These are phyloP conservation scores for Philaethria dido DNA, from an alignment of 2,888 invertebrate genomes.

Conservation along the genomic window DNA sequence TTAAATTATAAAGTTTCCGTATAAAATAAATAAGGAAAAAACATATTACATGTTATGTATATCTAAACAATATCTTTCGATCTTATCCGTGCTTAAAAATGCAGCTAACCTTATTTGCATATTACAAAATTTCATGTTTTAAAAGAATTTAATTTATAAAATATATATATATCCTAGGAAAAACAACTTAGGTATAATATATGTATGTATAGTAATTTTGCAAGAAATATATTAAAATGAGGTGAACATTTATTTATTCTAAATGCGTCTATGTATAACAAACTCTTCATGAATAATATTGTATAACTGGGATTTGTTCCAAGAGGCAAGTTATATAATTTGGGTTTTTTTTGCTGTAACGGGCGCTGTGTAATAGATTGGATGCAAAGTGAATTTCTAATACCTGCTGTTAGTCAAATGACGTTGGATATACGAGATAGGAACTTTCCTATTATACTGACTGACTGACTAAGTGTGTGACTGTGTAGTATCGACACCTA, in stretches of 20 bases:
- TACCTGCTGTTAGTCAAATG: constrained; percentile 15
- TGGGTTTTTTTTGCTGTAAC: constrained; percentile 51
- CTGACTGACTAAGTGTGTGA: not conserved
- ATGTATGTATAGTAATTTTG: no score
- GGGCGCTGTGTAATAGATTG: constrained; percentile 31
- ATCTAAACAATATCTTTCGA: not conserved
- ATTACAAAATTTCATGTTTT: not conserved
- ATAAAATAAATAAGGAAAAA: not conserved
- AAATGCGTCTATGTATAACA: constrained; percentile 52
- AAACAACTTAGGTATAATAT: not conserved
- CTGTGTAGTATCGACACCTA: constrained; percentile 3
- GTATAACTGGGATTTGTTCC: constrained; percentile 55
- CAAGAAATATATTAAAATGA: constrained; percentile 30
- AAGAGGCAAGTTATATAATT: constrained; percentile 55
- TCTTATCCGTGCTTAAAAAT: constrained; percentile 4
- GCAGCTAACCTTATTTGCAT: not conserved
- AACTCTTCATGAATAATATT: constrained; percentile 54
- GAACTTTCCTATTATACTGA: constrained; percentile 15
- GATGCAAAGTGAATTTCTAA: constrained; percentile 29
- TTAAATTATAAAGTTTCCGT: not conserved
- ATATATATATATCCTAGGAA: not conserved
- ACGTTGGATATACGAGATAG: constrained; percentile 12
- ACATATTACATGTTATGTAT: not conserved
- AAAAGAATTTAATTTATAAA: not conserved
- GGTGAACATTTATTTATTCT: constrained; percentile 50